Evolutionary conservation across 2,888 invertebrate genomes (phyloP), one percentile per base, ranked within the genome.

Genomic region (Machimus atricapillus): DNA sequence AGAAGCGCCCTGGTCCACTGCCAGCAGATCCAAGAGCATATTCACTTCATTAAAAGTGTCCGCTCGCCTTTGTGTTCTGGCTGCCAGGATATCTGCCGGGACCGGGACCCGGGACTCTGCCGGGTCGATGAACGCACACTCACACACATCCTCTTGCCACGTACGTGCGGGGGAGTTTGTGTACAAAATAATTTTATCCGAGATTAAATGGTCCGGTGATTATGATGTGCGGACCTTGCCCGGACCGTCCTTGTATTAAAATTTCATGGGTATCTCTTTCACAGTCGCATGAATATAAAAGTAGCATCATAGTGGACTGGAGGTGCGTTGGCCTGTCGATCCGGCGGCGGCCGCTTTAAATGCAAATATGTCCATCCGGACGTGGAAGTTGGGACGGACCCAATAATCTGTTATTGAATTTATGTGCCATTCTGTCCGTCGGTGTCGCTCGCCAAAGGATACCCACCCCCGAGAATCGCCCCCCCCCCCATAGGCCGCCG

Each of bases 121-220:
- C 7, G 40, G 83, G 66, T 83, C 83, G 83, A 83, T 83, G 83
- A 14, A 66, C 66, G 23, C 43, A 73, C n/a, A 37, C 37, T 73
- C 16, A 27, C 31, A 66, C 19, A 83, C 23, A 40, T 16, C 81
- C 31, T n/a, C 27, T 34, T 8, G 8, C 1, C 27, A n/a, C 52
- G 31, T 81, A 56, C 52, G n/a, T 81, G 43, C 43, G 83, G 40
- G 40, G 81, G 85, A 81, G 86, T 86, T 81, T 87, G 83, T 87
- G 52, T 76, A 87, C 73, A 83, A 87, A 86, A 87, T 86, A 83
- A 86, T 87, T 87, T 87, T 82, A 86, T 86, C 86, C 83, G 83
- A 86, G 87, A 87, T 86, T 87, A 86, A 86, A 87, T 86, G 87
- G 77, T 87, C 87, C 83, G 52, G 86, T 87, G 83, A 86, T 86